Base-by-base conservation (phyloP, 2,113 vertebrate genomes). In the Seriola quinqueradiata region DNA sequence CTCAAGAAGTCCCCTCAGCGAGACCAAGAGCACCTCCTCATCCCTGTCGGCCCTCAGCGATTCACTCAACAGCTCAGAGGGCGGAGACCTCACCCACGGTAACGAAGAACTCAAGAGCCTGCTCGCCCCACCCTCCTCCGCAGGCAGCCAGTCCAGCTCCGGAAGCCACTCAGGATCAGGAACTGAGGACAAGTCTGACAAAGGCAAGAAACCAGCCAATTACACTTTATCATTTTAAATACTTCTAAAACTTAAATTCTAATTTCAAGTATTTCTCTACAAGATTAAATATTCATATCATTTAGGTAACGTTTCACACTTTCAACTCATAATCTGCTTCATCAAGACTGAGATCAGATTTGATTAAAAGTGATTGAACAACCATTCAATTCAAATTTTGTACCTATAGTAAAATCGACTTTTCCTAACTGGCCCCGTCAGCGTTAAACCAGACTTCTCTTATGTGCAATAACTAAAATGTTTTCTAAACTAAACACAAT, bases 41-140 rank as follows among this genome's bases (percentile, higher is more conserved):
- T 99, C 98, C 0, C 95, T 99, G 87, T 99, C 98, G 32, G 97
- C 97, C 65, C 96, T 99, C 91, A 99, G 98, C 0, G 98, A 99
- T 89, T 99, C 97, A 1, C 96, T 97, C 90, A 99, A 98, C 94
- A 98, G 98, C 93, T 98, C 97, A 14, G 98, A 99, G 52, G 96
- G 97, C 60, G 96, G 96, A 42, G 98, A 99, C 82, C 67, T 96
- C 88, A 93, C 95, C 89, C 96, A 97, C 79, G 95, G 95, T 90
- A 95, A 83, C 87, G 98, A 98, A 92, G 95, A 96, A 50, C 96
- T 96, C 76, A 96, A 96, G 93, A 97, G 95, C 87, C 93, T 99
- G 77, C 95, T 99, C 19, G 97, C 97, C 87, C 98, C 96, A 87
- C 97, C 97, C 55, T 96, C 97, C 61, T 94, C 97, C 59, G 96